Evolutionary conservation across 2,888 invertebrate species (phyloP).

Genomic region (Acronicta psi): DNA sequence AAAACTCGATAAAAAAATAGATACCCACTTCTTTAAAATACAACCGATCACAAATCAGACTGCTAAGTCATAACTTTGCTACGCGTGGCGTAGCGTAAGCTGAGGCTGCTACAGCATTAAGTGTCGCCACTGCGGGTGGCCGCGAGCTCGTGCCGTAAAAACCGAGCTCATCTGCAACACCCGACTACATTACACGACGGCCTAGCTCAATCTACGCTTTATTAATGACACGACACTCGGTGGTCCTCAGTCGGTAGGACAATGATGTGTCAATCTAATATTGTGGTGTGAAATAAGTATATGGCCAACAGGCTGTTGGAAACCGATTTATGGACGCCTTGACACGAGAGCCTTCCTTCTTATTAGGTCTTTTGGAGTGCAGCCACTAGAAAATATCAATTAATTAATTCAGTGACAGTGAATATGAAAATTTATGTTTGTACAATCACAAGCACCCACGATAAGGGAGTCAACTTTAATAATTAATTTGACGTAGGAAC

Average conservation of each 20-base stretch:
- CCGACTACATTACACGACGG: conserved; percentile 79
- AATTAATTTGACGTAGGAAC: too few species aligned
- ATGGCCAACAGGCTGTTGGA: neutral
- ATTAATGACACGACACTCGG: conserved; percentile 79
- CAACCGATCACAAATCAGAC: too few species aligned
- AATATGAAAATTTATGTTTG: too few species aligned
- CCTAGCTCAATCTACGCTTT: conserved; percentile 83
- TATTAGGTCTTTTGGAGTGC: too few species aligned
- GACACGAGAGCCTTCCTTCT: too few species aligned
- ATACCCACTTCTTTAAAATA: too few species aligned
- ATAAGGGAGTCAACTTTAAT: too few species aligned
- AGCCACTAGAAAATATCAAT: too few species aligned
- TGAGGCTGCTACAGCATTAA: conserved; percentile 59
- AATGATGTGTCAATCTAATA: conserved; percentile 61
- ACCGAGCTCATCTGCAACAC: conserved; percentile 84
- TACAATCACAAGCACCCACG: too few species aligned
- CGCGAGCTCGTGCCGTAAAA: conserved; percentile 86
- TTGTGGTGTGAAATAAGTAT: conserved; percentile 2
- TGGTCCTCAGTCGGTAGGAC: conserved; percentile 67
- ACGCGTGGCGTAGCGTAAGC: conserved; percentile 44
- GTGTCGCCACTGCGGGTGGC: conserved; percentile 85
- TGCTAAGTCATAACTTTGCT: neutral
- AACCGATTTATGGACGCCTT: neutral
- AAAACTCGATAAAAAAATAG: too few species aligned
- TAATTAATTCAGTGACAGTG: too few species aligned